Percentiles rank a stretch among this genome's conserved stretches.
Conservation (phyloP, 2,797 vertebrate species). For the Acanthis flammea region DNA sequence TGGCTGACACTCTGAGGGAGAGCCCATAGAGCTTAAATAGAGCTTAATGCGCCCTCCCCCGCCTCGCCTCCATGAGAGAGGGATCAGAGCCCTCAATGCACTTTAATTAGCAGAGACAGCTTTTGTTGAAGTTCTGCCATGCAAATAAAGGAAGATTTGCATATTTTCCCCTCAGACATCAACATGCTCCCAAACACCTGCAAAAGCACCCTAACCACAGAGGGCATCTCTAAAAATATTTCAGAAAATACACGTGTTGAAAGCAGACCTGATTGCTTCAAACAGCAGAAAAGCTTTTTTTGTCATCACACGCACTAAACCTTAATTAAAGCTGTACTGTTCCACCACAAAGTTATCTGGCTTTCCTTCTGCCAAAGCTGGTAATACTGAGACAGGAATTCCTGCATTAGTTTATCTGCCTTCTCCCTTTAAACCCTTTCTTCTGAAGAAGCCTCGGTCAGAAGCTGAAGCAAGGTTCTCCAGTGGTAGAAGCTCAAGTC, state of each 20-base stretch:
- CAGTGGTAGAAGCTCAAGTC: neutral
- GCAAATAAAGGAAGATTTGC: neutral
- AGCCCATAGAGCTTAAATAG: neutral
- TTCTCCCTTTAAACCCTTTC: neutral
- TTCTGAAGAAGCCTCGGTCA: neutral
- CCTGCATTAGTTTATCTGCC: neutral
- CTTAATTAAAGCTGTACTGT: neutral
- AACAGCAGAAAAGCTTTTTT: neutral
- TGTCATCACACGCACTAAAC: neutral
- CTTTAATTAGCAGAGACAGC: neutral
- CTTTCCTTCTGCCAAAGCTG: neutral
- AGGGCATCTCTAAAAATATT: neutral
- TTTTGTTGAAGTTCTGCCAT: slow-evolving; percentile 10
- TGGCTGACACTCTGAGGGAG: neutral
- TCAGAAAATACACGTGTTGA: neutral
- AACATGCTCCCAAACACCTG: neutral
- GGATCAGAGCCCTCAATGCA: neutral
- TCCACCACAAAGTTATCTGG: neutral
- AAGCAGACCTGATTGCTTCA: neutral
- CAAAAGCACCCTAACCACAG: neutral
- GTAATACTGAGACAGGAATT: neutral
- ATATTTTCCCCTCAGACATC: slow-evolving; percentile 8
- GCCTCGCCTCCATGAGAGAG: neutral
- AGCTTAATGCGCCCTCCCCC: neutral
- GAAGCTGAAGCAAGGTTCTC: neutral